Base-by-base conservation (phyloP, 1,140 invertebrate genomes). In the Euglossa dilemma region DNA sequence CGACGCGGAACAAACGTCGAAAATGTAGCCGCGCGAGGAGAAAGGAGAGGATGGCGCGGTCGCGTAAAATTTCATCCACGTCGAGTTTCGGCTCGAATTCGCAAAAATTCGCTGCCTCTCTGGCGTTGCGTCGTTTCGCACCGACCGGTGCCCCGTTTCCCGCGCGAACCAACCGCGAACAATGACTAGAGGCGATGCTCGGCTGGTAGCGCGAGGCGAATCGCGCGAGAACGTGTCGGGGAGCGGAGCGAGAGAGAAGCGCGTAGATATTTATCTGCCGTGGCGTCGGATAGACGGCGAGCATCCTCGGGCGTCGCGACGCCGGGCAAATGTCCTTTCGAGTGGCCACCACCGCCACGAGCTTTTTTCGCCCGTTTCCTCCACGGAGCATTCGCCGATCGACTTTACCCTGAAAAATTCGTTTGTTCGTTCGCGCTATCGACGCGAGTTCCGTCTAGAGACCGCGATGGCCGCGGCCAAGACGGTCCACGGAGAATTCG, bases 201-300 rank as follows among this genome's bases (percentile, higher is more conserved):
- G 45, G 71, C 59, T 11, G 66, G 20, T n/a, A 9, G 11, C 12
- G 14, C 50, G 36, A 11, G 45, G 20, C 54, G 54, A 73, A 57
- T 57, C 25, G 54, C 23, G n/a, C 23, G 61, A 36, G 8, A 14
- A 9, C 4, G 16, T 0, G 25, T 11, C 6, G 11, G 20, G 43
- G 16, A 5, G 54, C 23, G 2, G 47, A 11, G 20, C 0, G n/a
- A 28, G 18, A n/a, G 20, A 9, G 28, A 6, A 56, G 50, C 20
- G 71, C 67, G 25, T 57, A 36, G 61, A 81, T 83, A 79, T 83
- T 56, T 70, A 63, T 83, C 72, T 57, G 18, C 52, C 28, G 67
- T 67, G 84, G 86, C 86, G 84, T 78, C 80, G 77, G 54, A 78
- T 73, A 84, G 87, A 84, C 84, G 87, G 23, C 70, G 25, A 23